These are phyloP conservation scores for Macroteleia sp. DNA, from an alignment of 2,888 invertebrate genomes.

Conservation along the genomic window DNA sequence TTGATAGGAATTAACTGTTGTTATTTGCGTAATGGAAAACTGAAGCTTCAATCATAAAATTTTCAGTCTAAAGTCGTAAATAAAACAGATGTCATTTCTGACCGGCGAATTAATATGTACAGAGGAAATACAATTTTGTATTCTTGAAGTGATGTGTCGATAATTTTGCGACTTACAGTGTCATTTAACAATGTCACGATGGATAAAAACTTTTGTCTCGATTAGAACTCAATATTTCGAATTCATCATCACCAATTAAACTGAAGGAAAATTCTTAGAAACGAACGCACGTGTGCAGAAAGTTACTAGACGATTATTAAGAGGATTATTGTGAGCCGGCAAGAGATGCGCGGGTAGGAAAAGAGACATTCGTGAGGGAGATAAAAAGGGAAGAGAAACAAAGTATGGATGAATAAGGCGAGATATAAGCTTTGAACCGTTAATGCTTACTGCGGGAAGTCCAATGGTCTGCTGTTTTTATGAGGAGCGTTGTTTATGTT, in stretches of 20 bases:
- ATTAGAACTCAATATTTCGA: neutral
- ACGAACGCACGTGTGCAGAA: neutral
- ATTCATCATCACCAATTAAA: constrained; percentile 14
- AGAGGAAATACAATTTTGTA: too few species aligned
- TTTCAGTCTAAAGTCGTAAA: too few species aligned
- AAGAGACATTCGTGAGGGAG: neutral
- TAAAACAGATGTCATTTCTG: too few species aligned
- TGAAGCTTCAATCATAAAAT: too few species aligned
- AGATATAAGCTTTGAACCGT: constrained; percentile 18
- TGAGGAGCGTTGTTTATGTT: neutral
- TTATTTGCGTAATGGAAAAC: too few species aligned
- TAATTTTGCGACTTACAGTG: too few species aligned
- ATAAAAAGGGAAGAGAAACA: neutral
- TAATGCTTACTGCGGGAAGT: constrained; percentile 71
- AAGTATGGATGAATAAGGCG: constrained; percentile 24
- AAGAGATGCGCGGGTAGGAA: constrained; percentile 4
- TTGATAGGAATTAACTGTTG: too few species aligned
- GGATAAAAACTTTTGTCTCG: too few species aligned
- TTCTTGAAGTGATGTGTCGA: too few species aligned
- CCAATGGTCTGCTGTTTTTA: constrained; percentile 66
- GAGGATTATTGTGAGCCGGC: constrained; percentile 18
- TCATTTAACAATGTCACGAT: too few species aligned
- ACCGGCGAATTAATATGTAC: too few species aligned
- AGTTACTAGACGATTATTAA: constrained; percentile 37
- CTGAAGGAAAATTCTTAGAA: neutral